Evolutionary conservation across 1,140 invertebrate species (phyloP).

Genomic region (Chionoecetes opilio): DNA sequence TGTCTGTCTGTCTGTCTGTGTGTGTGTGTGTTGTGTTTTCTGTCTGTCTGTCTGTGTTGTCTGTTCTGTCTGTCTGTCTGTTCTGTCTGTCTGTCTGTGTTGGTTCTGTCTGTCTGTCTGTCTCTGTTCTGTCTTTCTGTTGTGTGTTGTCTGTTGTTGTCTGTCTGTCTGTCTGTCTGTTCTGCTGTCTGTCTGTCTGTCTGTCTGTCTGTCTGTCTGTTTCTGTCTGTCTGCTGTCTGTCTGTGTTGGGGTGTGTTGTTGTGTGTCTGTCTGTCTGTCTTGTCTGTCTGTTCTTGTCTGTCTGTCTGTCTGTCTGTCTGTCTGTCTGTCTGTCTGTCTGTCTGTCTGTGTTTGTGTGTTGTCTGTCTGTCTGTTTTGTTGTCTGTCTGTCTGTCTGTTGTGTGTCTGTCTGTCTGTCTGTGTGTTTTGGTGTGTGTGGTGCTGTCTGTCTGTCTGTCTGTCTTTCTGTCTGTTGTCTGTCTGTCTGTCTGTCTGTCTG

Average conservation of each 20-base stretch:
- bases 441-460: slow-evolving; percentile 52
- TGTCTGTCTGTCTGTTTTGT: background rate
- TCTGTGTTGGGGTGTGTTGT: slow-evolving; percentile 1
- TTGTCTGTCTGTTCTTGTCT: slow-evolving; percentile 49
- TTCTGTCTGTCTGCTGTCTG: too few relatives aligned
- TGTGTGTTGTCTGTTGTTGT: slow-evolving; percentile 58
- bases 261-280: too few relatives aligned
- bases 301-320: slow-evolving; percentile 49
- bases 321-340: background rate
- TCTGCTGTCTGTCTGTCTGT: background rate
- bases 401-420: slow-evolving; percentile 35
- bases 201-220: background rate
- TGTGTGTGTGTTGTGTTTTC: background rate
- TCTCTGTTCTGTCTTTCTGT: too few relatives aligned
- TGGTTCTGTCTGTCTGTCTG: too few relatives aligned
- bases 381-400: slow-evolving; percentile 20
- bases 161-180: slow-evolving; percentile 9
- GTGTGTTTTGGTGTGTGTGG: too few relatives aligned
- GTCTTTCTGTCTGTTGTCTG: too few relatives aligned
- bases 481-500: slow-evolving; percentile 51
- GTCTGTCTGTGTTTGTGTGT: background rate
- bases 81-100: slow-evolving; percentile 28
- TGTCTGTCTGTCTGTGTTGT: background rate
- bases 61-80: slow-evolving; percentile 10
- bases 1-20: too few relatives aligned